These are phyloP conservation scores for Chloroclysta siterata DNA, from an alignment of 2,888 invertebrate genomes.

Conservation along the genomic window DNA sequence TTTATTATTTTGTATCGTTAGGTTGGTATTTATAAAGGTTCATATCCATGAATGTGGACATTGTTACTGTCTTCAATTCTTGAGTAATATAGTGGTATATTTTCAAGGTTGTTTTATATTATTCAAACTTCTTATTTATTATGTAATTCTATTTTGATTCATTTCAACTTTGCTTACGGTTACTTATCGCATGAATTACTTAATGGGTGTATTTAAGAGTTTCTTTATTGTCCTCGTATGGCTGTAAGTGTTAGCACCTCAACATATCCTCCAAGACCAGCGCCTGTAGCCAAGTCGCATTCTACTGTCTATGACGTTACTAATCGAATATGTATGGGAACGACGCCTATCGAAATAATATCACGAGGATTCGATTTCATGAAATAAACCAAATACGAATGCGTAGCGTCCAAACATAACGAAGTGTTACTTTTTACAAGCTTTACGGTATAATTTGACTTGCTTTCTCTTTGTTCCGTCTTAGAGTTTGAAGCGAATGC, in stretches of 20 bases:
- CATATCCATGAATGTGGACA: background rate
- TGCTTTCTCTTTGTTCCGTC: no score
- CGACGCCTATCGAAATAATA: no score
- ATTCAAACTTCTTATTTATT: background rate
- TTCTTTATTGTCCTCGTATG: constrained; percentile 12
- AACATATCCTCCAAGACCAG: constrained; percentile 22
- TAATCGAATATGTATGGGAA: no score
- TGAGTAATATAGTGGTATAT: constrained; percentile 11
- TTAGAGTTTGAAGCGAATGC: background rate
- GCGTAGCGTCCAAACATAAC: no score
- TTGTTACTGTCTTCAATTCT: background rate
- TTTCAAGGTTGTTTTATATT: constrained; percentile 16
- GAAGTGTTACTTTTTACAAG: no score
- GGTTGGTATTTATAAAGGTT: background rate
- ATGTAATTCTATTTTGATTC: constrained; percentile 11
- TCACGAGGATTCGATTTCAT: no score
- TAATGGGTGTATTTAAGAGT: constrained; percentile 21
- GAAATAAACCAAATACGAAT: no score
- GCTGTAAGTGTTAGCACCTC: constrained; percentile 23
- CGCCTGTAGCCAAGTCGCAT: background rate
- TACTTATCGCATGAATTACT: constrained; percentile 34
- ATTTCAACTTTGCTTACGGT: constrained; percentile 24
- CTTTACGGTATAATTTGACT: no score
- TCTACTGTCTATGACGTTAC: no score
- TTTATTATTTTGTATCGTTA: background rate